A percentile compares a stretch with the other conserved stretches of the same genome.
These are phyloP conservation scores for Drosophila neotestacea DNA, from an alignment of 2,888 invertebrate species.

Conservation along the genomic window DNA sequence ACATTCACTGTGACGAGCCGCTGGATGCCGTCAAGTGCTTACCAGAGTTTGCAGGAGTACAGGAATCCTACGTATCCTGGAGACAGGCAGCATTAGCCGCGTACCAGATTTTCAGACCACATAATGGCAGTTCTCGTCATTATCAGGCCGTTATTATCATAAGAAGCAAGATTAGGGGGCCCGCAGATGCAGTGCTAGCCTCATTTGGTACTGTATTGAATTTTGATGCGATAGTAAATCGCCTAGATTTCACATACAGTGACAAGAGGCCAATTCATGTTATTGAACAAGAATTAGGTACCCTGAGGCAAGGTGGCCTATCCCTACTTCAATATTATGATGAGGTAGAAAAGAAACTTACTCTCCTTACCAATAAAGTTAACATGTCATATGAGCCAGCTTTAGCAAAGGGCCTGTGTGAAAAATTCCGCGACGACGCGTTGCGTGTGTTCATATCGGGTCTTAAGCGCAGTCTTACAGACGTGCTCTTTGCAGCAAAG, in stretches of 20 bases:
- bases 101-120: too few relatives aligned
- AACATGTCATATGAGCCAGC: not conserved
- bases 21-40: not conserved
- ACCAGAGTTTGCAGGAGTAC: too few relatives aligned
- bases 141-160: conserved; percentile 10
- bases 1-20: not conserved
- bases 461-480: conserved; percentile 19
- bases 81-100: not conserved
- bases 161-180: conserved; percentile 1
- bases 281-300: conserved; percentile 1
- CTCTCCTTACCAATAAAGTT: not conserved
- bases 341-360: conserved; percentile 2
- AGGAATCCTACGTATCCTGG: conserved; percentile 3
- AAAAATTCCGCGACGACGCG: conserved; percentile 27
- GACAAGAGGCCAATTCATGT: conserved; percentile 1
- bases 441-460: conserved; percentile 28
- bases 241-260: conserved; percentile 10
- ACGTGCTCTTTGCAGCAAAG: conserved; percentile 22
- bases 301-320: not conserved
- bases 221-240: conserved; percentile 2
- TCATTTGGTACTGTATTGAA: conserved; percentile 8
- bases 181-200: conserved; percentile 11
- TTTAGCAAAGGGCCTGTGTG: conserved; percentile 7
- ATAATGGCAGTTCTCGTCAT: not conserved
- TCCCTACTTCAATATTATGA: not conserved